A percentile compares a stretch with the other conserved stretches of the same genome.
Conservation (phyloP, 2,888 invertebrate species). For the Chironomus tentans region DNA sequence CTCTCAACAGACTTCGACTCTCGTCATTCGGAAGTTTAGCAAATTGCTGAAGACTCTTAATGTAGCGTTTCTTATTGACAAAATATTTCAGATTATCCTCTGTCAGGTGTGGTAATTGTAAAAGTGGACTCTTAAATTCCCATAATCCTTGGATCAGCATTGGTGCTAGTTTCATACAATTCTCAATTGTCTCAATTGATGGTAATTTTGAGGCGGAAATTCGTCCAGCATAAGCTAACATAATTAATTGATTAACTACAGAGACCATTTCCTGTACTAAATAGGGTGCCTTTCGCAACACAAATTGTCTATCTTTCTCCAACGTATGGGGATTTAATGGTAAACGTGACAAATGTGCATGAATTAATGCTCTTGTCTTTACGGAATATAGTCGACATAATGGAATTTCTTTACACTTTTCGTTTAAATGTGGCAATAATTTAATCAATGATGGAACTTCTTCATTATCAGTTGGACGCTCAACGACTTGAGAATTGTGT, state of each 20-base stretch:
- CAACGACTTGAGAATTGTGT: conserved; percentile 88
- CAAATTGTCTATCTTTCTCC: conserved; percentile 74
- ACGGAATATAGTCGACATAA: conserved; percentile 87
- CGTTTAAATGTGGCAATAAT: conserved; percentile 81
- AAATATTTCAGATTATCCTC: conserved; percentile 86
- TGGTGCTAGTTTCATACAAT: conserved; percentile 93
- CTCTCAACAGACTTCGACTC: conserved; percentile 70
- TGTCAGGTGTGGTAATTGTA: conserved; percentile 88
- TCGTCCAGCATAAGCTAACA: conserved; percentile 81
- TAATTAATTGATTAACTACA: conserved; percentile 86
- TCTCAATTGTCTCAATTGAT: conserved; percentile 89
- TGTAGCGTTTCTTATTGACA: conserved; percentile 73
- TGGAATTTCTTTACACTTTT: conserved; percentile 93
- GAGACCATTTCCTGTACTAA: conserved; percentile 96
- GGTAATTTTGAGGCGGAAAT: conserved; percentile 70
- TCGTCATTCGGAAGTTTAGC: conserved; percentile 87
- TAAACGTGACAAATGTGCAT: conserved; percentile 88
- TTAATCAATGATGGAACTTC: conserved; percentile 89
- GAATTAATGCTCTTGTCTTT: conserved; percentile 86
- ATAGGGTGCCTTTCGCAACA: conserved; percentile 85
- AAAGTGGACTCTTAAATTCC: conserved; percentile 87
- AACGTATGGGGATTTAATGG: conserved; percentile 65
- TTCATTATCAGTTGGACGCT: conserved; percentile 86
- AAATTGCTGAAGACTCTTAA: conserved; percentile 83
- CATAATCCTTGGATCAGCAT: conserved; percentile 96